Conservation (phyloP, 2,797 vertebrate species). For the Mormyrops boulengeri region DNA sequence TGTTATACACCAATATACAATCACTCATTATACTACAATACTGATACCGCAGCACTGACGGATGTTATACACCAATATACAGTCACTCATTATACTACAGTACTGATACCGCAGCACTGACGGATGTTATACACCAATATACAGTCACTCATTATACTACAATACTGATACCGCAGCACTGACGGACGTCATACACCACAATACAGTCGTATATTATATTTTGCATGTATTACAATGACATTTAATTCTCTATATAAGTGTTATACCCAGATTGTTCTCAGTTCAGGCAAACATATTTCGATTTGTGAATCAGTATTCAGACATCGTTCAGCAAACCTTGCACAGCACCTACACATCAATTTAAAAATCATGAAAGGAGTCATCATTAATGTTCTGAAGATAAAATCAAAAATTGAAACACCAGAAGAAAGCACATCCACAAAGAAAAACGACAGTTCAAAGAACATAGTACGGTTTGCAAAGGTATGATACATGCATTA, state of each 20-base stretch:
- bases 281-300: neutral
- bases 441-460: neutral
- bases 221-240: neutral
- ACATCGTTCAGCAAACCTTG: neutral
- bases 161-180: neutral
- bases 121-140: neutral
- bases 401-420: neutral
- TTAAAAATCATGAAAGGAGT: constrained; percentile 9
- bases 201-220: neutral
- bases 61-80: neutral
- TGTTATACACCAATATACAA: neutral
- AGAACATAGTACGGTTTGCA: neutral
- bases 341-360: neutral
- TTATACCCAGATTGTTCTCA: neutral
- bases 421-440: neutral
- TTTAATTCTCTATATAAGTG: neutral
- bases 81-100: neutral
- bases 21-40: neutral
- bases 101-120: neutral
- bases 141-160: neutral
- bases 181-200: neutral
- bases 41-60: neutral
- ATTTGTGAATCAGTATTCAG: neutral
- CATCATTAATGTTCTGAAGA: neutral
- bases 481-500: neutral